Evolutionary conservation across 1,140 invertebrate genomes (phyloP).

Genomic region (Samia ricini): DNA sequence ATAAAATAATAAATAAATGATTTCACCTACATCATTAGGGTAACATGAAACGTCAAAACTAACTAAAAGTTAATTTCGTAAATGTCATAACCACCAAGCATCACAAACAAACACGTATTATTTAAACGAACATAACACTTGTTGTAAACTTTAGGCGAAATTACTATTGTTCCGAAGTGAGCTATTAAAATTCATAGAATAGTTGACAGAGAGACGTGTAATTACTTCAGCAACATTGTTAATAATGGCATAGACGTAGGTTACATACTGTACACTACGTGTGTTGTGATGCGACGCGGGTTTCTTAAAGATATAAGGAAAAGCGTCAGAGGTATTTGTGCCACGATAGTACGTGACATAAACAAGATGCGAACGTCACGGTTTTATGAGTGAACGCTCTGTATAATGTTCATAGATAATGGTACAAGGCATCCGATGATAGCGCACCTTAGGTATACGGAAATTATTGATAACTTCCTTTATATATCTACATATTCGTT

Average conservation of each 20-base stretch:
- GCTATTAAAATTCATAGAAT: conserved; percentile 1
- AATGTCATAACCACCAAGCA: not conserved
- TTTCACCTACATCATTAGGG: not conserved
- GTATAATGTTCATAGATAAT: conserved; percentile 15
- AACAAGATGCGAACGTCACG: conserved; percentile 30
- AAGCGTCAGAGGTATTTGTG: conserved; percentile 5
- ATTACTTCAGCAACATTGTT: not conserved
- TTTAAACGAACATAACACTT: not conserved
- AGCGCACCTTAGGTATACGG: too few relatives aligned
- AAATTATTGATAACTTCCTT: too few relatives aligned
- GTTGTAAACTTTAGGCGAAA: not conserved
- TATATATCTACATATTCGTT: too few relatives aligned
- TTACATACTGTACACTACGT: not conserved
- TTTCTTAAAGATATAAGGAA: conserved; percentile 1
- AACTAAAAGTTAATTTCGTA: not conserved
- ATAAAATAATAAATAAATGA: too few relatives aligned
- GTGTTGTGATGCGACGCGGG: not conserved
- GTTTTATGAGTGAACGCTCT: conserved; percentile 13
- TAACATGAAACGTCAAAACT: not conserved
- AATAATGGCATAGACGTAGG: not conserved
- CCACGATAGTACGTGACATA: conserved; percentile 28
- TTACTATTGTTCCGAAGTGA: not conserved
- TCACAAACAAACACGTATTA: not conserved
- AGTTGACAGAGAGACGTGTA: not conserved
- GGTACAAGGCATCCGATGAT: conserved; percentile 6